A percentile compares a stretch with the other conserved stretches of the same genome.
Evolutionary conservation across 1,140 invertebrate genomes (phyloP).

Genomic region (Solenopsis invicta): DNA sequence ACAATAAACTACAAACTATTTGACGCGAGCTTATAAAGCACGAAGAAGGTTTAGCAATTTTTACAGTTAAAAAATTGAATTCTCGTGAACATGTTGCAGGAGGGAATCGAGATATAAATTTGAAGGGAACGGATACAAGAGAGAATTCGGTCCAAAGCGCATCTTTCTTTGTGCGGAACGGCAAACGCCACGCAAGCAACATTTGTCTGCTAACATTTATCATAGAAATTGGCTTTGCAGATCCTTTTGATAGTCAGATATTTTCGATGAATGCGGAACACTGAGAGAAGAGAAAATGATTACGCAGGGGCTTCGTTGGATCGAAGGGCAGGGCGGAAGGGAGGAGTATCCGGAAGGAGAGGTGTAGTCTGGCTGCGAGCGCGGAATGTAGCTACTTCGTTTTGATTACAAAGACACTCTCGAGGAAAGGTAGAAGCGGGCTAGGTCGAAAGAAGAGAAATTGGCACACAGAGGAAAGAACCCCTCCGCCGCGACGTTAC

Average conservation of each 20-base stretch:
- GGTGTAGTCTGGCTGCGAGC: background rate
- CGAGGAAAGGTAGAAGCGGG: background rate
- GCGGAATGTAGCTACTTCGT: conserved; percentile 49
- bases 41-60: background rate
- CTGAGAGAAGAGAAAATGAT: conserved; percentile 31
- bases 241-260: conserved; percentile 47
- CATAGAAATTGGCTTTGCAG: conserved; percentile 52
- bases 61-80: conserved; percentile 26
- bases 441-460: conserved; percentile 24
- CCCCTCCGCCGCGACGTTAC: background rate
- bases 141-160: background rate
- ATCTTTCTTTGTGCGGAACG: conserved; percentile 23
- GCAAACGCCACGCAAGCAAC: conserved; percentile 39
- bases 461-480: conserved; percentile 15
- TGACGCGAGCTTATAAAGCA: background rate
- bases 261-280: conserved; percentile 41
- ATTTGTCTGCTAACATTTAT: conserved; percentile 56
- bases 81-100: background rate
- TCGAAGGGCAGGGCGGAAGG: background rate
- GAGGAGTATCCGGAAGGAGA: background rate
- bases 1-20: background rate
- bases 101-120: conserved; percentile 38
- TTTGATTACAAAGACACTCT: conserved; percentile 49
- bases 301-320: conserved; percentile 27
- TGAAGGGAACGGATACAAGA: background rate